Base-by-base conservation (phyloP, 2,797 vertebrate genomes). In the Anniella stebbinsi region DNA sequence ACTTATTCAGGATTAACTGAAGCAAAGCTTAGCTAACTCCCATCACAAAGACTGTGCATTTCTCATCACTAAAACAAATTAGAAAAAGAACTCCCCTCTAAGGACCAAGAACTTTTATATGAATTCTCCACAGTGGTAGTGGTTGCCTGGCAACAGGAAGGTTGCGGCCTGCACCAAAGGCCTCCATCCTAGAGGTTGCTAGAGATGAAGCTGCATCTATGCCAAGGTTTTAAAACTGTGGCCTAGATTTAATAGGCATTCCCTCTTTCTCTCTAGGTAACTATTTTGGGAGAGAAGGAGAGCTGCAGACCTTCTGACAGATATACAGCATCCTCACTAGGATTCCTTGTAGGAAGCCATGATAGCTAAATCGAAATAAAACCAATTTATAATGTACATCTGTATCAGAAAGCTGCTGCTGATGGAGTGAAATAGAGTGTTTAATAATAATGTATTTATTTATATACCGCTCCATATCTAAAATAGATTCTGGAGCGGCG, bases 141-240 rank as follows among this genome's bases (percentile, higher is more conserved):
- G 11, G 45, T 57, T 85, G 84, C 84, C 9, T 23, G 23, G 69
- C 67, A 38, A 85, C 69, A 54, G 21, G 18, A 33, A 28, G 83
- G 83, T 17, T 8, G 17, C 13, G 45, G 67, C 36, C 85, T 45
- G 28, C 13, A 69, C 36, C 13, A 70, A 89, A 93, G 91, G 89
- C 93, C 13, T 25, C 82, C 45, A 33, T 36, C 9, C 4, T 4
- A 33, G 67, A 21, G 67, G 69, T 11, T 54, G 10, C 18, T 12
- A 54, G 33, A 25, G 25, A 63, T 84, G 17, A 18, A 4, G n/a
- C 36, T 12, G 6, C 8, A 57, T 73, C 12, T 36, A 54, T 70
- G 45, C 69, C n/a, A 63, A 21, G 4, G 45, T 21, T 45, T 54
- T n/a, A 36, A 18, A 57, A 60, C 23, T 12, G 7, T 9, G 69